phyloP scores from a whole-genome alignment of 2,797 vertebrate genomes.

The Sebastes minor region DNA sequence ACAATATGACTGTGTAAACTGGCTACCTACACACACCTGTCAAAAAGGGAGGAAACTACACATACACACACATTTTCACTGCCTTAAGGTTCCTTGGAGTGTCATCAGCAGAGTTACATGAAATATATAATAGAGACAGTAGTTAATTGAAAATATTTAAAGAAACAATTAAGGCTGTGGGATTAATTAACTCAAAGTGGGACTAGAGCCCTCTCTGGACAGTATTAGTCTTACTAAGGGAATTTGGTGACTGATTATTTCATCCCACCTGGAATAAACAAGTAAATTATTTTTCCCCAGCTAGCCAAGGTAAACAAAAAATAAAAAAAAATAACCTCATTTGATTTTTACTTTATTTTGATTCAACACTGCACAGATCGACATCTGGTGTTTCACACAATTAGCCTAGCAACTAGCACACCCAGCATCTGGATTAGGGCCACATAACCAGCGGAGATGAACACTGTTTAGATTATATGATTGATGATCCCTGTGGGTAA shows the following conservation, averaged over 20 bases:
- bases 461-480: slow-evolving; percentile 29
- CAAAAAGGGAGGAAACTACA: neutral
- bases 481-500: slow-evolving; percentile 31
- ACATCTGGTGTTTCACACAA: slow-evolving; percentile 27
- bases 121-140: neutral
- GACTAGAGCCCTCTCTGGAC: neutral
- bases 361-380: neutral
- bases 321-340: no score
- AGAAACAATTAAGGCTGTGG: slow-evolving; percentile 1
- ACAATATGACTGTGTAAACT: no score
- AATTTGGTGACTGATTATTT: neutral
- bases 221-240: neutral
- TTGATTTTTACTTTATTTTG: neutral
- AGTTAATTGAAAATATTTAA: neutral
- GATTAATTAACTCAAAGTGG: neutral
- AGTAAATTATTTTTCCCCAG: neutral
- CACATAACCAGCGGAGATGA: slow-evolving; percentile 3
- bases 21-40: neutral
- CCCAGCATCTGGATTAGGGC: slow-evolving; percentile 22
- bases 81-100: neutral
- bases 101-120: neutral
- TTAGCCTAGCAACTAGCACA: slow-evolving; percentile 6
- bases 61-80: neutral
- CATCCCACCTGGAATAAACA: slow-evolving; percentile 23
- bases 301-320: neutral